Evolutionary conservation across 1,140 invertebrate species (phyloP), one percentile per base, ranked within the genome.

Genomic region (Bilobella aurantiaca): DNA sequence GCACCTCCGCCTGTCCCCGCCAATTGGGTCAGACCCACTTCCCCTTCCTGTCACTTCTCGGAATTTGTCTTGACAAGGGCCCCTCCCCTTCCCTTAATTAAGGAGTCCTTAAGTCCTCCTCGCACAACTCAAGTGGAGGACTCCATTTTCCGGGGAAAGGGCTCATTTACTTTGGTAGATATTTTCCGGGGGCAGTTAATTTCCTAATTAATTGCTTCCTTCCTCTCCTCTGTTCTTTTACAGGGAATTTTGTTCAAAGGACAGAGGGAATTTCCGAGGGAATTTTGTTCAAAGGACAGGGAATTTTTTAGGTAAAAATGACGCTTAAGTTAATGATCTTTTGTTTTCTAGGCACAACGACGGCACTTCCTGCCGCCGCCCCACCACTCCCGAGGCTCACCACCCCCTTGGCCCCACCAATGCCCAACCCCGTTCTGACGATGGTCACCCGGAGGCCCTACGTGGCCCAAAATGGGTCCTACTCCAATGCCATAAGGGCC

Each of bases 381-480:
- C n/a, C n/a, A n/a, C n/a, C n/a, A n/a, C n/a, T n/a, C n/a, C n/a
- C n/a, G n/a, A n/a, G n/a, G n/a, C n/a, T n/a, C n/a, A n/a, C n/a
- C n/a, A n/a, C n/a, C n/a, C n/a, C n/a, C n/a, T n/a, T n/a, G n/a
- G n/a, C n/a, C n/a, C n/a, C n/a, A n/a, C n/a, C n/a, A n/a, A n/a
- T n/a, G n/a, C 58, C 62, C 8, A 67, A 65, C 21, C 62, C 63
- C 28, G 63, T 47, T 46, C 57, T 64, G 28, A 64, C 56, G 49
- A 69, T 62, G 32, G 49, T 65, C 12, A 61, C 65, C 25, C 23
- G 67, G 57, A 47, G 68, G 59, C 67, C 70, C 16, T 37, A 66
- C 18, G 63, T 72, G 12, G 62, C 68, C 46, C 67, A 69, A 63
- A 67, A n/a, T n/a, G n/a, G 62, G 23, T 69, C 70, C 23, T 67